Evolutionary conservation across 1,140 invertebrate species (phyloP).

Genomic region (Alviniconcha marisindica): DNA sequence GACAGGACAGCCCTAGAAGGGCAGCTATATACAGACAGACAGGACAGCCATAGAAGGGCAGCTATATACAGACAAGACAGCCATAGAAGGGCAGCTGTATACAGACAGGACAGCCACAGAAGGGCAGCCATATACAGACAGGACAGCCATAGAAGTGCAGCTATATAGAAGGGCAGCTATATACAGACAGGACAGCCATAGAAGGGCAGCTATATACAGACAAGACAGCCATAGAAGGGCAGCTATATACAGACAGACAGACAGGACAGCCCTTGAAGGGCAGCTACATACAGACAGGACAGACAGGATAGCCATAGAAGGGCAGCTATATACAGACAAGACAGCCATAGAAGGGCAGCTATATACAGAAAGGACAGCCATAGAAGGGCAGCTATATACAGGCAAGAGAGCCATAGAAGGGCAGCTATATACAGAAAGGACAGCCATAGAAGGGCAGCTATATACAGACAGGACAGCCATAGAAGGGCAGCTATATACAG

Average conservation of each 20-base stretch:
- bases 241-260: too few relatives aligned
- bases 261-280: too few relatives aligned
- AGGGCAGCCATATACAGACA: too few relatives aligned
- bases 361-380: not conserved
- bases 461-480: not conserved
- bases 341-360: not conserved
- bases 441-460: not conserved
- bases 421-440: not conserved
- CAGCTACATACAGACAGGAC: too few relatives aligned
- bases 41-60: too few relatives aligned
- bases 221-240: too few relatives aligned
- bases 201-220: too few relatives aligned
- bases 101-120: not conserved
- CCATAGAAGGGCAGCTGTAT: too few relatives aligned
- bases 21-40: not conserved
- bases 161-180: too few relatives aligned
- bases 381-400: not conserved
- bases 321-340: not conserved
- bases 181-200: too few relatives aligned
- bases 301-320: not conserved
- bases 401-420: not conserved
- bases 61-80: not conserved
- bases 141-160: too few relatives aligned
- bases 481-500: too few relatives aligned
- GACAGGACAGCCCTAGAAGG: not conserved